A percentile compares a stretch with the other conserved stretches of the same genome.
Conservation (phyloP, 2,888 invertebrate genomes). For the Sphaerophoria taeniata region DNA sequence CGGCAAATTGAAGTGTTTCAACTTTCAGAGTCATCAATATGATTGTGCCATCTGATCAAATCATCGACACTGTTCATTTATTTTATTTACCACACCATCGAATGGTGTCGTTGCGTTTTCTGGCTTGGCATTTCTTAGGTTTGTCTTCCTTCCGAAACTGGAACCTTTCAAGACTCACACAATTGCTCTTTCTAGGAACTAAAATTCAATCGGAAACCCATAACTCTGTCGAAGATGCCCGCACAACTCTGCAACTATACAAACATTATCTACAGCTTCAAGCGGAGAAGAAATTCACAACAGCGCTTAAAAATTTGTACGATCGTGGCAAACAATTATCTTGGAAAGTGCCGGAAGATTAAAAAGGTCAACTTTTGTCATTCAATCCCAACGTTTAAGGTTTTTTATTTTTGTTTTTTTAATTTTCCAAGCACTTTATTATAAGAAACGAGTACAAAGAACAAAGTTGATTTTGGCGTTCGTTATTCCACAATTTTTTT, state of each 20-base stretch:
- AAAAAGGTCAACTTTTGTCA: slow-evolving; percentile 44
- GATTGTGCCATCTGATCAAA: slow-evolving; percentile 91
- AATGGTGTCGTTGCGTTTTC: slow-evolving; percentile 93
- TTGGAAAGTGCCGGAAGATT: slow-evolving; percentile 88
- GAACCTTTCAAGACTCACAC: not conserved
- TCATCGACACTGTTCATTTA: slow-evolving; percentile 92
- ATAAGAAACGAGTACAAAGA: too few species aligned
- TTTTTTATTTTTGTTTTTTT: too few species aligned
- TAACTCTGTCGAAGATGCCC: slow-evolving; percentile 94
- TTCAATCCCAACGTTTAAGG: slow-evolving; percentile 12
- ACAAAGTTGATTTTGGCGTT: too few species aligned
- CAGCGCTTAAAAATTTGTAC: slow-evolving; percentile 89
- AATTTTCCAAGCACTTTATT: too few species aligned
- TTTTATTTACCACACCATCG: slow-evolving; percentile 93
- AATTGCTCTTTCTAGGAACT: slow-evolving; percentile 83
- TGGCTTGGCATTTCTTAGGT: slow-evolving; percentile 95
- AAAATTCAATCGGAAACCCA: slow-evolving; percentile 95
- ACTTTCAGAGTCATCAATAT: slow-evolving; percentile 91
- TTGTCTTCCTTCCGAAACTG: not conserved
- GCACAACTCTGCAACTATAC: slow-evolving; percentile 91
- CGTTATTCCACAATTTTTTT: too few species aligned
- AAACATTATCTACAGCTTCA: slow-evolving; percentile 89
- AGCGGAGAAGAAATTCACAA: slow-evolving; percentile 85
- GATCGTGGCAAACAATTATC: slow-evolving; percentile 89
- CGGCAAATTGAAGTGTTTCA: slow-evolving; percentile 9